Base-by-base conservation (phyloP, 2,113 vertebrate genomes). In the Ranitomeya variabilis region DNA sequence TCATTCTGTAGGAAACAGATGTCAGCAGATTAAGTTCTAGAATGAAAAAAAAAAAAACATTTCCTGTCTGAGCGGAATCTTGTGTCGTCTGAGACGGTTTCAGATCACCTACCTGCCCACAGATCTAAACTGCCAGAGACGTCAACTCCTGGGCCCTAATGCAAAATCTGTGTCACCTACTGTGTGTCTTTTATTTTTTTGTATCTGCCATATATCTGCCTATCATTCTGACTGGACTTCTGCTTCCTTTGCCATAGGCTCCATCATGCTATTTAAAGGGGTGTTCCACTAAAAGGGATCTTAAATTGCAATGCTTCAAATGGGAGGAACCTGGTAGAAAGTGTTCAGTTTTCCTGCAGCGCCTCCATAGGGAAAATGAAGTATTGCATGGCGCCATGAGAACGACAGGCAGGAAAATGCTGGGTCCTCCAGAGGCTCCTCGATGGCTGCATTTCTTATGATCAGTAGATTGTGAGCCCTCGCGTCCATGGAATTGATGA, bases 1-100 rank as follows among this genome's bases (percentile, higher is more conserved):
- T 45, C 11, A 52, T n/a, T 74, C 14, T 18, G 80, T 21, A 88
- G 87, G 87, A 88, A 88, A 88, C 87, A 83, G 87, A 83, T 88
- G 87, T 66, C 64, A 2, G 3, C 18, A 76, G 87, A 83, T 83
- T 51, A 83, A 1, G 79, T 51, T 73, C 26, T 60, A 59, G 80
- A 37, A 60, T 45, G 37, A 18, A 76, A 69, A 23, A 59, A 87
- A 81, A 4, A 26, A 88, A 82, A 26, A 8, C 23, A 31, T 69
- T 87, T 86, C 85, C 74, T 86, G 13, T 86, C 54, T 15, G 12
- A 54, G 51, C 37, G 31, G 45, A 83, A 83, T 83, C 21, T 69
- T 52, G 21, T 15, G 10, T 54, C 1, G 7, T 59, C 55, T 26
- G 15, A 59, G 54, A 80, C 78, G 1, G 52, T 60, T 31, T 57